Evolutionary conservation across 2,888 invertebrate genomes (phyloP), one percentile per base, ranked within the genome.

Genomic region (Brachyptera risi): DNA sequence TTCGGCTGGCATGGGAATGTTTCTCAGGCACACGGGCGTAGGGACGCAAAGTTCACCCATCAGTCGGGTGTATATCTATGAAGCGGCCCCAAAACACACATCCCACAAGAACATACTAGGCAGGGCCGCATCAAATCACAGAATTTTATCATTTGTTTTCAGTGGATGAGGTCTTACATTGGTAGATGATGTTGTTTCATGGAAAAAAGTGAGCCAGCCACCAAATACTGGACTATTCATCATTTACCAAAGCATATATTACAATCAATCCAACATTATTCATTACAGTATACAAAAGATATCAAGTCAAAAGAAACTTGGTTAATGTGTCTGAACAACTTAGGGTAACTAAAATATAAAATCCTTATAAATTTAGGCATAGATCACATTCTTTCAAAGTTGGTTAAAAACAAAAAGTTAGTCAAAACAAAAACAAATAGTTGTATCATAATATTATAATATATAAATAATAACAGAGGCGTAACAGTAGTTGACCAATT

Each of bases 81-180:
- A 65, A 63, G 63, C 26, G 62, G 62, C 27, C 65, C 61, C 51
- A 49, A 42, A 56, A 19, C 58, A 63, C 47, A 58, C 19, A 37
- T 19, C n/a, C 47, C 21, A n/a, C 21, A 47, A 7, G 31, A 11
- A 31, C 5, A 11, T 31, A 7, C 31, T 11, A 11, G 31, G 5
- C 11, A 31, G 76, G 76, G 73, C 76, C 74, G 73, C 74, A 75
- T 73, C 78, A 76, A 77, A 78, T 78, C 78, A 78, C 78, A 78
- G 78, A 73, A 60, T 62, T 64, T 61, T 27, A 59, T 38, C 59
- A 56, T 64, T 64, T 56, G 62, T 54, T 54, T 51, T 54, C 35
- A 54, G 54, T 54, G 17, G 23, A 37, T 35, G 35, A 35, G 23
- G 21, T 19, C 17, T 21, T 13, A 54, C 54, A 21, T 37, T 54